These are phyloP conservation scores for Troilus luridus DNA, from an alignment of 2,888 invertebrate genomes.

Conservation along the genomic window DNA sequence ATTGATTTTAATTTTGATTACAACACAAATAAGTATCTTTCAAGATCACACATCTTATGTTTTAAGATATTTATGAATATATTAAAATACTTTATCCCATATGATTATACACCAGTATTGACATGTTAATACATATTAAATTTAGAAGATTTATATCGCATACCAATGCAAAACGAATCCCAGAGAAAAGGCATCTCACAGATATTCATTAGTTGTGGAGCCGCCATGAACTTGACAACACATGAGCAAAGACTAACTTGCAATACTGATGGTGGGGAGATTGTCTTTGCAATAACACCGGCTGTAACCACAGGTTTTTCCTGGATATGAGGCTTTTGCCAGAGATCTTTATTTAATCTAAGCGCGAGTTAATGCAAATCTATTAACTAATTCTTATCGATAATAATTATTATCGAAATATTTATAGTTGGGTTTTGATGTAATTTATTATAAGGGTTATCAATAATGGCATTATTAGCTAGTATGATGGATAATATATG, in stretches of 20 bases:
- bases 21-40: too few relatives aligned
- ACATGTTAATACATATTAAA: neutral
- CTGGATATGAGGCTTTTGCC: neutral
- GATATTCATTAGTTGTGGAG: neutral
- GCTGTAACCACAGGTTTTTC: neutral
- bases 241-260: constrained; percentile 17
- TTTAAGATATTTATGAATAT: too few relatives aligned
- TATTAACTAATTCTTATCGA: too few relatives aligned
- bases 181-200: neutral
- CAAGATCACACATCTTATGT: too few relatives aligned
- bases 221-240: constrained; percentile 12
- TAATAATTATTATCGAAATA: neutral
- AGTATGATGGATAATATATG: too few relatives aligned
- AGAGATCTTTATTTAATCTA: neutral
- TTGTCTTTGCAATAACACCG: neutral
- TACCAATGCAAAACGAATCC: neutral
- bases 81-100: too few relatives aligned
- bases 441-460: too few relatives aligned
- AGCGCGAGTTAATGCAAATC: neutral
- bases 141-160: neutral
- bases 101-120: too few relatives aligned
- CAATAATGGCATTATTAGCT: too few relatives aligned
- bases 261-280: neutral
- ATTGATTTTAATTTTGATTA: too few relatives aligned
- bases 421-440: too few relatives aligned